These are phyloP conservation scores for Lethrus apterus DNA, from an alignment of 1,140 invertebrate genomes.

Conservation along the genomic window DNA sequence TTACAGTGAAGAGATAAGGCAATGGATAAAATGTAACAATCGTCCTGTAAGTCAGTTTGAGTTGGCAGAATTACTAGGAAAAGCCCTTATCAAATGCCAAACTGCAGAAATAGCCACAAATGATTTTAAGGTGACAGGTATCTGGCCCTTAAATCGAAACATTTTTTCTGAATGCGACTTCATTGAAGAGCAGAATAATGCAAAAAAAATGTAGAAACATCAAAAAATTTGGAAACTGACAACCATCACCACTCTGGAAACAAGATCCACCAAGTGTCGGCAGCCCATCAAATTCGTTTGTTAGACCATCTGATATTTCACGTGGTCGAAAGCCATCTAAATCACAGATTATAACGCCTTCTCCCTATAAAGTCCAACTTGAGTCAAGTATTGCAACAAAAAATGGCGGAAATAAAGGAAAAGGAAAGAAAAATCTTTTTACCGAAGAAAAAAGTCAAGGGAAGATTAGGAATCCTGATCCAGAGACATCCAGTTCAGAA, in stretches of 20 bases:
- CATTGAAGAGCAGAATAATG: slow-evolving; percentile 4
- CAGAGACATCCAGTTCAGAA: background rate
- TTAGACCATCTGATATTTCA: background rate
- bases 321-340: background rate
- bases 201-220: no score
- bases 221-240: no score
- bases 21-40: no score
- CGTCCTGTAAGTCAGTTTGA: background rate
- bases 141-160: background rate
- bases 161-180: slow-evolving; percentile 3
- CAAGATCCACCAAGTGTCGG: background rate
- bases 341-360: background rate
- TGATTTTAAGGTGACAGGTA: slow-evolving; percentile 8
- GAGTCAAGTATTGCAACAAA: background rate
- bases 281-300: background rate
- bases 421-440: background rate
- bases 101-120: slow-evolving; percentile 1
- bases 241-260: no score
- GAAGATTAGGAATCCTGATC: background rate
- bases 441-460: background rate
- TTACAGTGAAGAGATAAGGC: slow-evolving; percentile 26
- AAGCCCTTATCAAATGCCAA: background rate
- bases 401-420: background rate
- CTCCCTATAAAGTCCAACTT: background rate
- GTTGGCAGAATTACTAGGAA: background rate